A percentile compares a stretch with the other conserved stretches of the same genome.
These are phyloP conservation scores for Beroe ovata DNA, from an alignment of 37 sponge, comb jelly and placozoan genomes.

Conservation along the genomic window DNA sequence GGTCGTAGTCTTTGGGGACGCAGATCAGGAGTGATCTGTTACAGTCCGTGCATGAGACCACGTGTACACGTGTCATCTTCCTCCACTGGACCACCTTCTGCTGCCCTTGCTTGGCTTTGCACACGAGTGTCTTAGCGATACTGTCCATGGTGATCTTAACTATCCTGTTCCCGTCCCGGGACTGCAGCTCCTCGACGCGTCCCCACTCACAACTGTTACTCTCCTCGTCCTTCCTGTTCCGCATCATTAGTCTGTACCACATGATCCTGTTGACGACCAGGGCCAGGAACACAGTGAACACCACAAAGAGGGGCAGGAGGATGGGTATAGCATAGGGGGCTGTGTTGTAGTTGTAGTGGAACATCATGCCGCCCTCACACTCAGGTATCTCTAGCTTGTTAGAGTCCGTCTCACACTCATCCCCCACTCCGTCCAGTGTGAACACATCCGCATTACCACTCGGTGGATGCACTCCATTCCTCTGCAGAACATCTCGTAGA, in stretches of 20 bases:
- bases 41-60: constrained; percentile 9
- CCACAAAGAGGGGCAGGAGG: constrained; percentile 5
- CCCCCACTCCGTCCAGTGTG: not conserved
- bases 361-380: constrained; percentile 12
- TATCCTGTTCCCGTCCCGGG: not conserved
- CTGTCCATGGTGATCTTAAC: not conserved
- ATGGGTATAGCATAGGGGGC: constrained; percentile 41
- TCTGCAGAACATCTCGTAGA: constrained; percentile 72
- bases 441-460: not conserved
- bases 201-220: not conserved
- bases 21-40: not conserved
- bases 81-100: not conserved
- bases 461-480: not conserved
- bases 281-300: constrained; percentile 43
- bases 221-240: not conserved
- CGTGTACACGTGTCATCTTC: not conserved
- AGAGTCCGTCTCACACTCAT: not conserved
- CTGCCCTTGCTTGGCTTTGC: not conserved
- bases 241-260: not conserved
- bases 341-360: constrained; percentile 55
- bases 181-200: constrained; percentile 8
- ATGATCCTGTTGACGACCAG: not conserved
- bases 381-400: not conserved
- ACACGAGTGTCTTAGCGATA: not conserved
- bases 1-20: constrained; percentile 19